Evolutionary conservation across 2,113 vertebrate genomes (phyloP).

Genomic region (Nerophis ophidion): DNA sequence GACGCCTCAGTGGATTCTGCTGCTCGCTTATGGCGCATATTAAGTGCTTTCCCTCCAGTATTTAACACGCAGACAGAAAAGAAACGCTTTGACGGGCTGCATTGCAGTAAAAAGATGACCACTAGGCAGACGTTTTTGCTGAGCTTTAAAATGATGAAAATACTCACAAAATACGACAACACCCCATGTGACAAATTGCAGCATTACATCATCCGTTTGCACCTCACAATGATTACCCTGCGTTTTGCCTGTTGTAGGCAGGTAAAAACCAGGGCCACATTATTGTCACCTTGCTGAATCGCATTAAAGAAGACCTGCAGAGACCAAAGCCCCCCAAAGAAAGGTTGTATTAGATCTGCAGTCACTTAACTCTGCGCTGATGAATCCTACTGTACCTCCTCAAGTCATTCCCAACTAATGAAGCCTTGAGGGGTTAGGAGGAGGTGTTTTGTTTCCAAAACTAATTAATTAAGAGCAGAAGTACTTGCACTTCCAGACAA

Average conservation of each 20-base stretch:
- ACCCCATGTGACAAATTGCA: too few relatives aligned
- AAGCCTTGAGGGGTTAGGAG: conserved; percentile 38
- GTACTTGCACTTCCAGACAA: conserved; percentile 44
- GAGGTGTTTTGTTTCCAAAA: conserved; percentile 36
- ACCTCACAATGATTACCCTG: conserved; percentile 12
- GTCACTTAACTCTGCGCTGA: conserved; percentile 26
- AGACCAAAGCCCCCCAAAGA: conserved; percentile 15
- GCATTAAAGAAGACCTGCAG: conserved; percentile 48
- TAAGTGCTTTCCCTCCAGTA: conserved; percentile 21
- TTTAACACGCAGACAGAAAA: conserved; percentile 24
- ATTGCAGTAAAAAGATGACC: conserved; percentile 56
- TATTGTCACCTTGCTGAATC: conserved; percentile 70
- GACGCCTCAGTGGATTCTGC: conserved; percentile 45
- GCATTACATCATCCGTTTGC: background rate
- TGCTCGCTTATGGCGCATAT: conserved; percentile 23
- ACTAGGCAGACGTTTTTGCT: conserved; percentile 17
- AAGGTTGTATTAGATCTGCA: conserved; percentile 8
- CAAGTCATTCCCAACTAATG: conserved; percentile 43
- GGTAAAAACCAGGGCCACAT: conserved; percentile 56
- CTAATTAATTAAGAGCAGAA: conserved; percentile 57
- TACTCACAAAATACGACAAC: too few relatives aligned
- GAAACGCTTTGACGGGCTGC: conserved; percentile 46
- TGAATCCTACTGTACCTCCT: conserved; percentile 36
- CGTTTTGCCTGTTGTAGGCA: conserved; percentile 57
- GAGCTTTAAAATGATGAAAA: too few relatives aligned